phyloP scores from a whole-genome alignment of 2,888 invertebrate genomes.

The Drosophila neutralis region DNA sequence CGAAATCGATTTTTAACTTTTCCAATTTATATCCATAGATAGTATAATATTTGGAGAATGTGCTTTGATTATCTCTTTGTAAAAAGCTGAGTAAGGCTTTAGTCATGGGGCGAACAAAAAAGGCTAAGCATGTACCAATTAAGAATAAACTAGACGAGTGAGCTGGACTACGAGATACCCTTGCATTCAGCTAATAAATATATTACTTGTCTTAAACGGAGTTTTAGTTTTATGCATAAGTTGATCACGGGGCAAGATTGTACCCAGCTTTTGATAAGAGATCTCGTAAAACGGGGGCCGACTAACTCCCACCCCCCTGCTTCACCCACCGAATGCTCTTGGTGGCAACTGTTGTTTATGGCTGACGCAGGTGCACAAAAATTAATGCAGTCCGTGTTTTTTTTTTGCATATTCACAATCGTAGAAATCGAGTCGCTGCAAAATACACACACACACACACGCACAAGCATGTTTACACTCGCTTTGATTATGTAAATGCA shows the following conservation, averaged over 20 bases:
- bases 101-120: neutral
- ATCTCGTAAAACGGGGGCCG: no score
- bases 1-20: constrained; percentile 6
- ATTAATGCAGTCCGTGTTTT: neutral
- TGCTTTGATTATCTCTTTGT: neutral
- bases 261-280: no score
- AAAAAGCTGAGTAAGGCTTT: constrained; percentile 23
- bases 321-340: no score
- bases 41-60: neutral
- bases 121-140: neutral
- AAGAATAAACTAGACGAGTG: neutral
- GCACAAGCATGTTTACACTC: no score
- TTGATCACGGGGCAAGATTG: neutral
- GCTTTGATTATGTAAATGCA: neutral
- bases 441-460: neutral
- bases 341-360: no score
- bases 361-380: neutral
- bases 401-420: neutral
- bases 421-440: neutral
- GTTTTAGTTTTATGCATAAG: neutral
- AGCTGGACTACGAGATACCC: neutral
- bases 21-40: neutral
- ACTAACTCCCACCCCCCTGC: no score
- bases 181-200: neutral
- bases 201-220: neutral